Evolutionary conservation across 2,888 invertebrate species (phyloP).

Genomic region (Drosophila prostipennis): DNA sequence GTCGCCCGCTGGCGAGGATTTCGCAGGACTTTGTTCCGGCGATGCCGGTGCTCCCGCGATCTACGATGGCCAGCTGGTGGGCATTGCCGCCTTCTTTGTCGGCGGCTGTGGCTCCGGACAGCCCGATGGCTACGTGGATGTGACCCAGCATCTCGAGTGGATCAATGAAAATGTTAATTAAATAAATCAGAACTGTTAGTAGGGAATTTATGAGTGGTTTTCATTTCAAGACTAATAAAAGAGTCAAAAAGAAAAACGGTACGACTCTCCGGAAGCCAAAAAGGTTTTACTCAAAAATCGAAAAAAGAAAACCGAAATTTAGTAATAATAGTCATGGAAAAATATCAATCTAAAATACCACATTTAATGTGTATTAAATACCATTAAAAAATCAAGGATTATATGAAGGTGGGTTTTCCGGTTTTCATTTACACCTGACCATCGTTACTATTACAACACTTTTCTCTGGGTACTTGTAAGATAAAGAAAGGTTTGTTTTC

Average conservation of each 20-base stretch:
- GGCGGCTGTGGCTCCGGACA: slow-evolving; percentile 67
- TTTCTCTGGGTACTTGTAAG: neutral
- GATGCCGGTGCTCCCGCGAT: slow-evolving; percentile 82
- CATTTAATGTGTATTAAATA: too few species aligned
- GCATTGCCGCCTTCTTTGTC: slow-evolving; percentile 77
- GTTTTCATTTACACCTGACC: slow-evolving; percentile 1
- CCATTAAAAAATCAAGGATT: too few species aligned
- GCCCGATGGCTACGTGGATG: slow-evolving; percentile 82
- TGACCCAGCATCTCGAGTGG: slow-evolving; percentile 66
- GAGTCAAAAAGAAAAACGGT: too few species aligned
- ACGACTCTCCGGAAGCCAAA: too few species aligned
- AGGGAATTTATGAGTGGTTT: too few species aligned
- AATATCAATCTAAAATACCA: too few species aligned
- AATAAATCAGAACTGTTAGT: neutral
- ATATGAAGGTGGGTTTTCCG: neutral
- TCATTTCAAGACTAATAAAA: too few species aligned
- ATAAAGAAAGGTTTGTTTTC: neutral
- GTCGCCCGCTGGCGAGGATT: slow-evolving; percentile 46
- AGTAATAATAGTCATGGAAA: too few species aligned
- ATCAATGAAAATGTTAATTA: slow-evolving; percentile 49
- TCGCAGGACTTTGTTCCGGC: slow-evolving; percentile 77
- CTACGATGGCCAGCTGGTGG: slow-evolving; percentile 75
- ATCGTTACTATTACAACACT: neutral
- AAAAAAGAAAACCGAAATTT: too few species aligned
- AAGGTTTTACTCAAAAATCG: too few species aligned